Evolutionary conservation across 2,888 invertebrate genomes (phyloP).

Genomic region (Polymixis lichenea): DNA sequence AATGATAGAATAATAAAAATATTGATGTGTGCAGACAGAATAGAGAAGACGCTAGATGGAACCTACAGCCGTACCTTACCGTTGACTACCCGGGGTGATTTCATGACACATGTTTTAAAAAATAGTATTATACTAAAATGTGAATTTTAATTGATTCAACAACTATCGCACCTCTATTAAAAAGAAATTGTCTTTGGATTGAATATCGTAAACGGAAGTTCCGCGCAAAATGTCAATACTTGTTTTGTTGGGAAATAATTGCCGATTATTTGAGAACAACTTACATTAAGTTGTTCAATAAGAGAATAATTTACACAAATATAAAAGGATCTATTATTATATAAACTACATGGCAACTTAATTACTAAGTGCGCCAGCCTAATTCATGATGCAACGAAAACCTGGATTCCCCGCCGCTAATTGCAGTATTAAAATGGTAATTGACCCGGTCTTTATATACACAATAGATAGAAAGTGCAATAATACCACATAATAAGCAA

Average conservation of each 20-base stretch:
- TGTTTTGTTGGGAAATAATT: conserved; percentile 64
- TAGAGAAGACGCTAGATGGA: no score
- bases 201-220: conserved; percentile 46
- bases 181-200: conserved; percentile 32
- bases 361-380: conserved; percentile 6
- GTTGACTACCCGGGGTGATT: no score
- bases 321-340: conserved; percentile 1
- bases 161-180: conserved; percentile 3
- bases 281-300: conserved; percentile 31
- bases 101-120: no score
- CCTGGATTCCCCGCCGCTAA: conserved; percentile 85
- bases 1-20: no score
- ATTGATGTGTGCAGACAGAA: no score
- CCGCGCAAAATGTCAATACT: conserved; percentile 73
- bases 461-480: conserved; percentile 24
- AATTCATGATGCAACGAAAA: conserved; percentile 81
- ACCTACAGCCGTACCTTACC: no score
- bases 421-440: conserved; percentile 88
- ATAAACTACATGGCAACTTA: conserved; percentile 34
- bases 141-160: no score
- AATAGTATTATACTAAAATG: no score
- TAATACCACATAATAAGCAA: not conserved
- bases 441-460: conserved; percentile 37
- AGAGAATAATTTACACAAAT: conserved; percentile 26
- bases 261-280: conserved; percentile 37